Evolutionary conservation across 1,140 invertebrate species (phyloP).

Genomic region (Pseudachorutes palmiensis): DNA sequence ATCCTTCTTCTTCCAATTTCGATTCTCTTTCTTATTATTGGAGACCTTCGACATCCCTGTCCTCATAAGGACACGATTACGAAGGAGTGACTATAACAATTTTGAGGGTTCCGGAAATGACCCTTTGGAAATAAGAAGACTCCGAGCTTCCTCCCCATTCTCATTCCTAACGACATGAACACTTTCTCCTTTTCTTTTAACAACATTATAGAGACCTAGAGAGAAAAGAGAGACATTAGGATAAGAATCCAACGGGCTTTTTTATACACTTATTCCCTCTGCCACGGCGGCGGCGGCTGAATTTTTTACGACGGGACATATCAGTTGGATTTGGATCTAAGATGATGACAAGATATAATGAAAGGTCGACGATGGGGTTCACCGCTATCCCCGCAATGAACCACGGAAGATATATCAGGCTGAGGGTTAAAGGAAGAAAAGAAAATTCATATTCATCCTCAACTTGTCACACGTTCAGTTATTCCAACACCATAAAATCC

Average conservation of each 20-base stretch:
- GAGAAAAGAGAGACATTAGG: background rate
- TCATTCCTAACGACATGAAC: constrained; percentile 21
- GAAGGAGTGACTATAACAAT: constrained; percentile 31
- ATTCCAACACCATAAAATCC: background rate
- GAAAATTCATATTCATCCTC: constrained; percentile 7
- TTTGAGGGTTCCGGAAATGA: constrained; percentile 25
- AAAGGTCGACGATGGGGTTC: background rate
- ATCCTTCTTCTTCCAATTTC: constrained; percentile 24
- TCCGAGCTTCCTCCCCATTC: constrained; percentile 4
- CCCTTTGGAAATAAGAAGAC: constrained; percentile 21
- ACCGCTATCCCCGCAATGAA: background rate
- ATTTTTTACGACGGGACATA: constrained; percentile 27
- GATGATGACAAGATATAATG: constrained; percentile 13
- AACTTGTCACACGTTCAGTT: constrained; percentile 5
- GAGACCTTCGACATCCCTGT: background rate
- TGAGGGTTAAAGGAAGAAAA: background rate
- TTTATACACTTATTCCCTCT: no score
- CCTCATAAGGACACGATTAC: constrained; percentile 20
- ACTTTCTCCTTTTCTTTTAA: constrained; percentile 6
- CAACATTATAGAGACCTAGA: background rate
- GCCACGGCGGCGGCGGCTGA: no score
- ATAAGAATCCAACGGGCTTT: background rate
- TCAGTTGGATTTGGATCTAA: constrained; percentile 7
- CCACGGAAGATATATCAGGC: background rate
- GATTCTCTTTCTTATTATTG: constrained; percentile 16